Evolutionary conservation across 92 coral and sea anemone genomes (phyloP), one percentile per base, ranked within the genome.

Genomic region (Zoanthus solanderi): DNA sequence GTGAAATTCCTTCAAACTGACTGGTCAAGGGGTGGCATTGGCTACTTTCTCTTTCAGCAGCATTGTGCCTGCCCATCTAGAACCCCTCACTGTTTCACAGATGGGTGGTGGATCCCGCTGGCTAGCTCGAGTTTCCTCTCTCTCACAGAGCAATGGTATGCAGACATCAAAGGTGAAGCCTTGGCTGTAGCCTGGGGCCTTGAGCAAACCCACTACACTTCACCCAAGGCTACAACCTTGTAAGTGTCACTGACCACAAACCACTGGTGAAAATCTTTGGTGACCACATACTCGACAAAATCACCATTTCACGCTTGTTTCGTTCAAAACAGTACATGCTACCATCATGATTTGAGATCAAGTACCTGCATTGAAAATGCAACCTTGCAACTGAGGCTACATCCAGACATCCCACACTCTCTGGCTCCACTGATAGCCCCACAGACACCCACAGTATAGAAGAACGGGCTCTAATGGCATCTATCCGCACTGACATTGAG

Each of bases 121-220:
- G 68, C 68, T n/a, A n/a, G 68, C 28, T 61, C 68, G 15, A 12
- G 68, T n/a, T 12, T n/a, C 54, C 54, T 50, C 54, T 50, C 54
- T 50, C 54, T 9, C 54, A 9, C 54, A 50, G 10, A 50, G 54
- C 54, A 50, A 50, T 9, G 54, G 54, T 50, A 50, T 50, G 54
- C 54, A 50, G 54, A 9, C n/a, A 61, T 13, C 15, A n/a, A 61
- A 61, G n/a, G 68, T 61, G 68, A 61, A 61, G 68, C 68, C 68
- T 61, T 61, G 68, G 68, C 68, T n/a, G 68, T n/a, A 61, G 68
- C 68, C 68, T 12, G 68, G 28, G 68, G 68, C 28, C 28, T n/a
- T 50, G 54, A 50, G 54, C 54, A 50, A 54, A 8, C 60, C 60
- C 60, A 16, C 71, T 65, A 65, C 30, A 23, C 23, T 65, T 65